phyloP scores from a whole-genome alignment of 2,888 invertebrate species.

The Eurois occulta region DNA sequence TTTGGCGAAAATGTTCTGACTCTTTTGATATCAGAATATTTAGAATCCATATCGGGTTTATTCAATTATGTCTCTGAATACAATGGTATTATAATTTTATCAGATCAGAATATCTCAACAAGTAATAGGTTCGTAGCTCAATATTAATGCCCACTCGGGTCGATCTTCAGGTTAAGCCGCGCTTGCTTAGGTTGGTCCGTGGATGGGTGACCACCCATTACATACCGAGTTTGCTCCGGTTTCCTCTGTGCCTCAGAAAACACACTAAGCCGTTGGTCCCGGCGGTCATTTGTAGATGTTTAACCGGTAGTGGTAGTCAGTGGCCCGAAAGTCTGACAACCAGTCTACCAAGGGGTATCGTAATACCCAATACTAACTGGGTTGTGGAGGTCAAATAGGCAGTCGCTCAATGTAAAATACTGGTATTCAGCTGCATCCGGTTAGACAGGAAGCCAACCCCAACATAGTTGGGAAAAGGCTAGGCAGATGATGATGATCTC shows the following conservation, averaged over 20 bases:
- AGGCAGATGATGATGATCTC: background rate
- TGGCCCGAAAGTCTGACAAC: background rate
- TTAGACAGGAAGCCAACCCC: background rate
- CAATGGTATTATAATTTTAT: background rate
- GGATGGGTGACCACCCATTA: background rate
- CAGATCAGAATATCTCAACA: background rate
- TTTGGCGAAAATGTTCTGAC: slow-evolving; percentile 6
- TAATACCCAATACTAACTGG: background rate
- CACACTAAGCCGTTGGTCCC: background rate
- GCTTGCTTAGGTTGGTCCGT: background rate
- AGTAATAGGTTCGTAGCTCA: background rate
- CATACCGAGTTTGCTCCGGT: background rate
- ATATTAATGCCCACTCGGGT: background rate
- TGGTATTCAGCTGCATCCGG: background rate
- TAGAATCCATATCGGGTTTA: background rate
- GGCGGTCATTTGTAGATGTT: background rate
- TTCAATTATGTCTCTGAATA: background rate
- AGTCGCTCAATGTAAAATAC: background rate
- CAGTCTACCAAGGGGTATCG: background rate
- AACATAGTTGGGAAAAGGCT: background rate
- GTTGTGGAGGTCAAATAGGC: background rate
- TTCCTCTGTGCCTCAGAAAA: background rate
- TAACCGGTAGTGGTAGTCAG: background rate
- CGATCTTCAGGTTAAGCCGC: background rate
- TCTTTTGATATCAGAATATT: background rate